Percentiles rank a stretch among this genome's conserved stretches.
Evolutionary conservation across 2,113 vertebrate species (phyloP).

Genomic region (Australoheros scitulus): DNA sequence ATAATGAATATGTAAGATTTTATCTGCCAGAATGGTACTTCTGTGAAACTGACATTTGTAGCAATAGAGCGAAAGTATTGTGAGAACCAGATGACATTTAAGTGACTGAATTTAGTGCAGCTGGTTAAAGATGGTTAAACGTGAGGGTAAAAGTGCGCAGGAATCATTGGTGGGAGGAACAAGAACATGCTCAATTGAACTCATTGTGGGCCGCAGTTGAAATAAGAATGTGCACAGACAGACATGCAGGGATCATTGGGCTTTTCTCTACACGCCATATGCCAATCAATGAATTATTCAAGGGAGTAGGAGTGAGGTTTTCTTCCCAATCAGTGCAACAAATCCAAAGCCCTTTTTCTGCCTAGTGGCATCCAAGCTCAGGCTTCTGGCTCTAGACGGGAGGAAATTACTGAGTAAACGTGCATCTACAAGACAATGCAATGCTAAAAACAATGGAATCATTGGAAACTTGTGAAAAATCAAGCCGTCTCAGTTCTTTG

Average conservation of each 20-base stretch:
- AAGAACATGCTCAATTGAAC: constrained; percentile 30
- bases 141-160: constrained; percentile 20
- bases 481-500: background rate
- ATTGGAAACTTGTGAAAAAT: background rate
- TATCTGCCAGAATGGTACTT: background rate
- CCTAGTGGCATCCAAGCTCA: background rate
- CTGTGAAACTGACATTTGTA: background rate
- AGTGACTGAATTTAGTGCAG: constrained; percentile 22
- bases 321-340: constrained; percentile 55
- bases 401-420: constrained; percentile 6
- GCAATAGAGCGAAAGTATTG: background rate
- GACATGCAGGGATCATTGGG: constrained; percentile 53
- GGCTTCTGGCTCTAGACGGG: background rate
- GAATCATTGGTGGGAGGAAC: constrained; percentile 27
- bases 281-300: constrained; percentile 79
- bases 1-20: constrained; percentile 21
- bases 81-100: constrained; percentile 6
- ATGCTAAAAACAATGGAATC: background rate
- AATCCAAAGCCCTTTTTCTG: constrained; percentile 17
- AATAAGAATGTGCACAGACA: constrained; percentile 24
- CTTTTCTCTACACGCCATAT: constrained; percentile 66
- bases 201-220: constrained; percentile 19
- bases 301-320: constrained; percentile 44
- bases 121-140: constrained; percentile 52
- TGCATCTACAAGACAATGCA: background rate